Base-by-base conservation (phyloP, 2,888 invertebrate species). In the Autographa gamma region DNA sequence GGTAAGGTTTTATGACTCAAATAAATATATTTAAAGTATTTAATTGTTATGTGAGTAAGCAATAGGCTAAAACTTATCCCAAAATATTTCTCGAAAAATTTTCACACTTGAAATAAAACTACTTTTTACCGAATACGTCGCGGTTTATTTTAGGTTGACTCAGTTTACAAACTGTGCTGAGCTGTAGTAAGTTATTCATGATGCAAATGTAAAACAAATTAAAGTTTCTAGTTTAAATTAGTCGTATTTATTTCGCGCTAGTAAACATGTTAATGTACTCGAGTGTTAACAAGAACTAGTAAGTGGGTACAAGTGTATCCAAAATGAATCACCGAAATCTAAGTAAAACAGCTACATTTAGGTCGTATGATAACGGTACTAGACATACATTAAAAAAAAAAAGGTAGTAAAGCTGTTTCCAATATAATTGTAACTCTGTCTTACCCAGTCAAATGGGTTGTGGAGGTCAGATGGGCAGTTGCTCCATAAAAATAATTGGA, bases 261-360 rank as follows among this genome's bases (percentile, higher is more conserved):
- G 61, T 79, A 74, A 74, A 52, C 64, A 79, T 54, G 58, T n/a
- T 59, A 78, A 63, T 43, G 56, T 56, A 43, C 18, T 41, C n/a
- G 16, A 67, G 11, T 64, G 60, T 58, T 19, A 66, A 48, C 58
- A 73, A 69, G 67, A 80, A 80, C 38, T 4, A 52, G 43, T 43
- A 54, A 66, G 73, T 56, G 25, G 34, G 14, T 41, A 64, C 66
- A 19, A 38, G 67, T 66, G 59, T 59, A 38, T 64, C 67, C 59
- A 73, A 59, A 69, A 59, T 43, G 77, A 77, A 63, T 78, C 60
- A 77, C 74, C 66, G 52, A 73, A 73, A 71, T 54, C 63, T 77
- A 74, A 81, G 74, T 81, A 77, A 81, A 74, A 78, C 65, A 56
- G 68, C 62, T 73, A 66, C 60, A 69, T 71, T 74, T 19, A 58